These are phyloP conservation scores for Brachyistius frenatus DNA, from an alignment of 2,113 vertebrate genomes.

Conservation along the genomic window DNA sequence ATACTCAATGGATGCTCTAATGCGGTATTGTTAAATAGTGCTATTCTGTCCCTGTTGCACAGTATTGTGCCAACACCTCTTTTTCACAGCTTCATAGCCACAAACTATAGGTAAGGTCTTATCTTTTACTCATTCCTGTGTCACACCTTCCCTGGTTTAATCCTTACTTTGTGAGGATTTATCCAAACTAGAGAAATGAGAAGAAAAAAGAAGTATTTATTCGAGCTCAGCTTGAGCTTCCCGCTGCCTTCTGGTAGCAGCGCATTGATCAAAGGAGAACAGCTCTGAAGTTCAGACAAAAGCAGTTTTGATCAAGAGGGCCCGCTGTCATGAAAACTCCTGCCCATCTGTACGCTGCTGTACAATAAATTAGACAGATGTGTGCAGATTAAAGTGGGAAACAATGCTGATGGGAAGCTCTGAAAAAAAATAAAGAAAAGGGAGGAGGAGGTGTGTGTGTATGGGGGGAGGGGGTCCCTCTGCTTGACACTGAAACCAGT, in stretches of 20 bases:
- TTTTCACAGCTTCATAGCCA: slow-evolving; percentile 6
- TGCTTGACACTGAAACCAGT: too few species aligned
- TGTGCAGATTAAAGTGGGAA: slow-evolving; percentile 43
- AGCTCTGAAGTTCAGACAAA: slow-evolving; percentile 66
- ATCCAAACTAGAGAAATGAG: slow-evolving; percentile 39
- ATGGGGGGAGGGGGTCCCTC: too few species aligned
- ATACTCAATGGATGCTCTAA: not conserved
- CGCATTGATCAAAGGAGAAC: slow-evolving; percentile 59
- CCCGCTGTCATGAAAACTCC: slow-evolving; percentile 52
- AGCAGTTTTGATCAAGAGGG: slow-evolving; percentile 63
- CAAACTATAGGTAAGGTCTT: not conserved
- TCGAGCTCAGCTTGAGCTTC: slow-evolving; percentile 50
- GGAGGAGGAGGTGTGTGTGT: too few species aligned
- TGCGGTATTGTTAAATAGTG: slow-evolving; percentile 3
- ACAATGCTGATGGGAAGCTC: slow-evolving; percentile 20
- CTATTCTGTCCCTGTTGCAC: slow-evolving; percentile 17
- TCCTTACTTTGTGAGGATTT: slow-evolving; percentile 44
- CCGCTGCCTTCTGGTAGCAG: slow-evolving; percentile 39
- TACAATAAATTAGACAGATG: slow-evolving; percentile 55
- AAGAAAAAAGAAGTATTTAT: slow-evolving; percentile 20
- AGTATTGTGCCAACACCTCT: not conserved
- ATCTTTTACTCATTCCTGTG: slow-evolving; percentile 12
- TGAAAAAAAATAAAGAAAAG: not conserved
- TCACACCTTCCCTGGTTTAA: slow-evolving; percentile 30
- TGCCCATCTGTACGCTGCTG: slow-evolving; percentile 54